Base-by-base conservation (phyloP, 2,797 vertebrate species). In the Danio albolineatus region DNA sequence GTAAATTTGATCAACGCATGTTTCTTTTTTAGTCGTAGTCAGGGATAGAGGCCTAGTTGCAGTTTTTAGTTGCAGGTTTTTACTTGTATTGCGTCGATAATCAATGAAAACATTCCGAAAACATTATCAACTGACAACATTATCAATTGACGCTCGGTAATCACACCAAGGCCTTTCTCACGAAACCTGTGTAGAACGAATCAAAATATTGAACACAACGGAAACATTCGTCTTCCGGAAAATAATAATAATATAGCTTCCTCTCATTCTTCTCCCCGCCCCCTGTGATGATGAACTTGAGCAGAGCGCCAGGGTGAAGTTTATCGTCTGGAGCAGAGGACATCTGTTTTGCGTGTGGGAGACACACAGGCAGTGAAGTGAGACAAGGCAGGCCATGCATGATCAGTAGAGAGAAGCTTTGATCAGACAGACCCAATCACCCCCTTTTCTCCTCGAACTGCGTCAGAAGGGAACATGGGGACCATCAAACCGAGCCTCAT, bases 301-400 rank as follows among this genome's bases (percentile, higher is more conserved):
- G 69, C 69, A 36, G 51, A 85, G 74, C 71, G 41, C 48, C 71
- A 60, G 56, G 71, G 62, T 60, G 75, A 73, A 80, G 79, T 87
- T 78, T 85, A 84, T 78, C 57, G 46, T 83, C 75, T 83, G 77
- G 59, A 79, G 66, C 10, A 21, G 61, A 82, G 72, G 82, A 87
- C 87, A 84, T 89, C 85, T 88, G 87, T 84, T 86, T 83, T 73
- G 84, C 62, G 79, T 83, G 84, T 84, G 84, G 74, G 56, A 74
- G 79, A 82, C 78, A 85, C 54, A 43, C 70, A 76, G 73, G 53
- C 71, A 61, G 56, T 85, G 84, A 85, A 69, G 80, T 81, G 82
- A 88, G 84, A 81, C 82, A 85, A 83, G 83, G 77, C 82, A 86
- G 80, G 85, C 85, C 78, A 85, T 54, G 84, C 80, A 81, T 78